Evolutionary conservation across 2,888 invertebrate genomes (phyloP), one percentile per base, ranked within the genome.

Genomic region (Pocota personata): DNA sequence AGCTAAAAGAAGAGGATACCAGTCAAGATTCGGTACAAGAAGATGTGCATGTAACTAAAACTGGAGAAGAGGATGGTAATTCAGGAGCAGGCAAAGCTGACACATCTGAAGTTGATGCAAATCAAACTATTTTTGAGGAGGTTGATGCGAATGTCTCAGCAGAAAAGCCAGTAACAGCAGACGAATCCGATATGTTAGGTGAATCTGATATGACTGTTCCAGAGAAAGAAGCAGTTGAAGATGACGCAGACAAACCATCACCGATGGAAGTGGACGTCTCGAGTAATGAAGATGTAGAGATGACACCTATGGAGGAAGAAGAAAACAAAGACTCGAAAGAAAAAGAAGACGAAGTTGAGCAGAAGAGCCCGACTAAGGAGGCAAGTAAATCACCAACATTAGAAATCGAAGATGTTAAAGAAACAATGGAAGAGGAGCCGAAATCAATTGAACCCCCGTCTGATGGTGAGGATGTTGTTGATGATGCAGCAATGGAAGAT

Each of bases 151-250:
- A 88, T 60, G 83, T 89, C 21, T 88, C 89, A 4, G 78, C 87
- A 0, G 87, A 75, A n/a, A 90, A 90, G 87, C 88, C 90, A 7
- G 88, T 89, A 37, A 80, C 77, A 0, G 88, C 88, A 4, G 89
- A 90, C 1, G 90, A 90, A 78, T 88, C 89, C 21, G 90, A 90
- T 62, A 90, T 89, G 69, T 88, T 90, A 16, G 89, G 89, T 8
- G 91, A 92, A 79, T 89, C 90, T 1, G 90, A 91, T 32, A 82
- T 90, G 89, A 82, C 89, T 10, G 46, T 89, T 30, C 72, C 82
- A 12, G 69, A 52, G 8, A 73, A 77, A 21, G 72, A 67, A 24
- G 10, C 19, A 69, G 88, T 91, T 72, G 50, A 80, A 50, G 89
- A 88, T 43, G 87, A 46, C 48, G 64, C 62, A 8, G 87, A 71